A percentile compares a stretch with the other conserved stretches of the same genome.
These are phyloP conservation scores for Bothrops jararaca DNA, from an alignment of 2,113 vertebrate species.

Conservation along the genomic window DNA sequence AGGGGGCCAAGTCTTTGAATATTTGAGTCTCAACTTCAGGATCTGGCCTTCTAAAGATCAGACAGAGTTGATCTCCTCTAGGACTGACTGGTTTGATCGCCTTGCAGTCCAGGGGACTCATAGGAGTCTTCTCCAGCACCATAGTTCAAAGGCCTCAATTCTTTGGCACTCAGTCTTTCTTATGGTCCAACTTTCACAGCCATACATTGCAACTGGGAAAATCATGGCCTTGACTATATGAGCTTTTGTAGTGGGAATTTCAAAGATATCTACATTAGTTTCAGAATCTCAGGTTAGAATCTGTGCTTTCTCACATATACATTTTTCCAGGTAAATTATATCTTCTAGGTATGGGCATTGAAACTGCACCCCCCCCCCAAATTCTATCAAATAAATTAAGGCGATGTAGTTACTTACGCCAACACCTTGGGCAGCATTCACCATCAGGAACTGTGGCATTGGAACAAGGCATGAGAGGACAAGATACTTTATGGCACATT, in stretches of 20 bases:
- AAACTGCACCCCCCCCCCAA: background rate
- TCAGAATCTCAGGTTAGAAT: background rate
- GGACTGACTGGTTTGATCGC: too few relatives aligned
- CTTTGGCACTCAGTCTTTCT: too few relatives aligned
- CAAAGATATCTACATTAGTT: background rate
- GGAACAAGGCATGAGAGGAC: slow-evolving; percentile 90
- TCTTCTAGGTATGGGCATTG: background rate
- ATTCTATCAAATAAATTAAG: background rate
- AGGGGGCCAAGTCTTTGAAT: too few relatives aligned
- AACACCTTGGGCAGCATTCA: slow-evolving; percentile 95
- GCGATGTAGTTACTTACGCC: slow-evolving; percentile 76
- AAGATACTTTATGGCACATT: slow-evolving; percentile 93
- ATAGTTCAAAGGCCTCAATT: too few relatives aligned
- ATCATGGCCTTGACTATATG: too few relatives aligned
- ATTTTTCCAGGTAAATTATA: background rate
- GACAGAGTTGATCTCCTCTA: too few relatives aligned
- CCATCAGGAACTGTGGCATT: slow-evolving; percentile 94
- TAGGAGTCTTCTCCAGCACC: too few relatives aligned
- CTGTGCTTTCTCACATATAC: background rate
- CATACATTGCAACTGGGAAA: too few relatives aligned
- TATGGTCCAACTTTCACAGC: too few relatives aligned
- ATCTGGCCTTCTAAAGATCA: too few relatives aligned
- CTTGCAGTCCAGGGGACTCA: too few relatives aligned
- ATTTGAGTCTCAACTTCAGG: too few relatives aligned
- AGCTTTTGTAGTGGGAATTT: background rate